Base-by-base conservation (phyloP, 1,140 invertebrate genomes). In the Nephotettix cincticeps region DNA sequence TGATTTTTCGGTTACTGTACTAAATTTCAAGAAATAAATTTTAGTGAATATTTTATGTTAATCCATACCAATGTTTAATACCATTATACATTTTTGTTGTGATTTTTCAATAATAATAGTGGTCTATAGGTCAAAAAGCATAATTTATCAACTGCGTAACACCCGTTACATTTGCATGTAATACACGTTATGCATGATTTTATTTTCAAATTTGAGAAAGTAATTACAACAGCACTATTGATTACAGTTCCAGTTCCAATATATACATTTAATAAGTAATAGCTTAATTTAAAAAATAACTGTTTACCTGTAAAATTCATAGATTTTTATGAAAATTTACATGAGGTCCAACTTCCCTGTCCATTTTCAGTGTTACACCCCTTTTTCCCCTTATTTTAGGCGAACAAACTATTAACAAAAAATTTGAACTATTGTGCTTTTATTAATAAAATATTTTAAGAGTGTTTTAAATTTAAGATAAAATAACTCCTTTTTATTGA, bases 291-390 rank as follows among this genome's bases (percentile, higher is more conserved):
- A 36, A 11, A 11, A 43, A 4, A 54, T 54, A 54, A n/a, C 6
- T 54, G 4, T 54, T 9, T n/a, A 36, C 4, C 14, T 36, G 32
- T 36, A 36, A 36, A 36, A 36, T 36, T 36, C 32, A 36, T 14
- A 36, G 32, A 14, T 36, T 36, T 36, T 36, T 36, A 36, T 6
- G 32, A 36, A 36, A 4, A 36, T 36, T 54, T n/a, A 54, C 47
- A 54, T n/a, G 47, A 54, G n/a, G 47, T 54, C 23, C n/a, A 54
- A 54, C 47, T 54, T 54, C 47, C 4, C 47, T 54, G 47, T 54
- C 47, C 47, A 54, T 54, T 54, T 54, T 54, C n/a, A 25, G 47
- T 54, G 32, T 36, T 36, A 36, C 32, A 14, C 32, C 32, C 32
- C 32, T 36, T 36, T 36, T 36, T 36, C 14, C 32, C 32, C 32